Evolutionary conservation across 2,113 vertebrate genomes (phyloP).

Genomic region (Lepidiolamprologus cunningtoni): DNA sequence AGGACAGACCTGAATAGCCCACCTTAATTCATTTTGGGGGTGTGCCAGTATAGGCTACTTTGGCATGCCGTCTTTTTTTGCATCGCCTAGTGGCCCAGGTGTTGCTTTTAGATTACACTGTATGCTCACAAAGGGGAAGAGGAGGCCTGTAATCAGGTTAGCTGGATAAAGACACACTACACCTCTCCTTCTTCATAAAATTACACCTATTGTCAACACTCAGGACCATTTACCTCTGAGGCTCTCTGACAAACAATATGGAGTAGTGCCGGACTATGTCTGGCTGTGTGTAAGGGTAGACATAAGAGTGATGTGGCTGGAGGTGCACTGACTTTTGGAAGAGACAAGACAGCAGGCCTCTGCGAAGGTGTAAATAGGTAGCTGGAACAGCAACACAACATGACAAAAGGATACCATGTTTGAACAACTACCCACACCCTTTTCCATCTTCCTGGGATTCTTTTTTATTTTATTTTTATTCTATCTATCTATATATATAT

Average conservation of each 20-base stretch:
- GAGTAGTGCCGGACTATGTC: conserved; percentile 66
- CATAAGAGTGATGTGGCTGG: background rate
- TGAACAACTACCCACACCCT: conserved; percentile 49
- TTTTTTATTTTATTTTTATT: background rate
- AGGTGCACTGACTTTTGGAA: background rate
- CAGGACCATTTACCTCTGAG: conserved; percentile 65
- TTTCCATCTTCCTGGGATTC: conserved; percentile 54
- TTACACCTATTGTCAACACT: conserved; percentile 62
- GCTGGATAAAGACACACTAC: conserved; percentile 62
- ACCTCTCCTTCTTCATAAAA: conserved; percentile 67
- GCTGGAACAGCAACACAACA: conserved; percentile 60
- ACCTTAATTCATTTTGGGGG: conserved; percentile 56
- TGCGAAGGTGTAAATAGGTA: conserved; percentile 50
- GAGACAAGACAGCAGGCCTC: background rate
- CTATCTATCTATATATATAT: too few species aligned
- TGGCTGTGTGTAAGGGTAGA: conserved; percentile 22
- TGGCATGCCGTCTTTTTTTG: conserved; percentile 55
- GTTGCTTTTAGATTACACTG: conserved; percentile 73
- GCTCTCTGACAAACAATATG: conserved; percentile 64
- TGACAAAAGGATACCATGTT: conserved; percentile 47
- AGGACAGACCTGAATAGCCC: conserved; percentile 60
- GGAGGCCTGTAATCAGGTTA: conserved; percentile 70
- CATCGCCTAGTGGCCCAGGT: conserved; percentile 61
- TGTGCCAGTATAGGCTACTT: conserved; percentile 40
- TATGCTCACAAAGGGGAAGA: conserved; percentile 41